Conservation (phyloP, 2,113 vertebrate species). For the Sialia sialis region DNA sequence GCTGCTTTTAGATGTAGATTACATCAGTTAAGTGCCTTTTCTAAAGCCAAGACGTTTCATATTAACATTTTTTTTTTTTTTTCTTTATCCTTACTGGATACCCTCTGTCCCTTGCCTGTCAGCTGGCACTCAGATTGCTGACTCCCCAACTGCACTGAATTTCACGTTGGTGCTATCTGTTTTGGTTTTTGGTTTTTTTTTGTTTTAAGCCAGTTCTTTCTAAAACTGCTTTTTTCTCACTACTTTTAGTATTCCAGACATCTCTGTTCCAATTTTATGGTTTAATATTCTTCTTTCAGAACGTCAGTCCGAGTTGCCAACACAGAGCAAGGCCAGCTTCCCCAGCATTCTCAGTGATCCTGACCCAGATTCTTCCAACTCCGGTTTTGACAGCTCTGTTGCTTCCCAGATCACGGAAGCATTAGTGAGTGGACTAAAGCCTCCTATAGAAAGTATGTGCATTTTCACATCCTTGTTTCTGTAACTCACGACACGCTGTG, state of each 20-base stretch:
- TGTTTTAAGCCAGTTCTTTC: not conserved
- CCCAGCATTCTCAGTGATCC: slow-evolving; percentile 97
- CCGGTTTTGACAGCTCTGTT: slow-evolving; percentile 94
- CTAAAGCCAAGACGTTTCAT: not conserved
- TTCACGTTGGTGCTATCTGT: not conserved
- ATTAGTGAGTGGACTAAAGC: slow-evolving; percentile 93
- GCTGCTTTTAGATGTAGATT: not conserved
- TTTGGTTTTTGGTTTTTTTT: too few relatives aligned
- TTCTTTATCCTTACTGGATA: not conserved
- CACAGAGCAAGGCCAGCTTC: slow-evolving; percentile 96
- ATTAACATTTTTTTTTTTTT: not conserved
- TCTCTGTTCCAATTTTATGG: slow-evolving; percentile 16
- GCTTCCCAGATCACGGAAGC: slow-evolving; percentile 97
- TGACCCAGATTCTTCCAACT: slow-evolving; percentile 96
- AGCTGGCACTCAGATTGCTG: not conserved
- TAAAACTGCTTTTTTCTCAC: not conserved
- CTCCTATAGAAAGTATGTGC: slow-evolving; percentile 93
- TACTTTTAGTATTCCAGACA: not conserved
- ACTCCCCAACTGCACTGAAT: not conserved
- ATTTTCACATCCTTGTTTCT: not conserved
- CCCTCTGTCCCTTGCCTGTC: not conserved
- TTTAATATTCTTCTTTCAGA: slow-evolving; percentile 73
- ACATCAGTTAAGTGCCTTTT: not conserved
- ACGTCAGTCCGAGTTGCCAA: slow-evolving; percentile 95
- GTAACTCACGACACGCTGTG: not conserved